Conservation (phyloP, 2,888 invertebrate genomes). For the Meloe dianella region DNA sequence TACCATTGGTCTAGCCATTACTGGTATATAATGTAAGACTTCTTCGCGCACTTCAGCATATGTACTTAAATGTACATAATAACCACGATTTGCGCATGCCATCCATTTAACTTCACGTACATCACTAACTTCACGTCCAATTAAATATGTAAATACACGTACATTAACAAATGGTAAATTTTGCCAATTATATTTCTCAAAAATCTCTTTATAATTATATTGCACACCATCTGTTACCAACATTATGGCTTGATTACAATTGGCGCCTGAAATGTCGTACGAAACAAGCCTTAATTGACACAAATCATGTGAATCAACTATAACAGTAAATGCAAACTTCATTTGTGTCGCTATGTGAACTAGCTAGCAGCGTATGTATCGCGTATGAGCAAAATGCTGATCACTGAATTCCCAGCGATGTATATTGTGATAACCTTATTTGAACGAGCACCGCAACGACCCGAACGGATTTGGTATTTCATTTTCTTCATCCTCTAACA, state of each 20-base stretch:
- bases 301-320: neutral
- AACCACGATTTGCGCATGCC: slow-evolving; percentile 96
- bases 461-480: no score
- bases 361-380: no score
- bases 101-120: slow-evolving; percentile 95
- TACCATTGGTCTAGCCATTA: slow-evolving; percentile 95
- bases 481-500: no score
- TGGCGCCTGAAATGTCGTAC: slow-evolving; percentile 50
- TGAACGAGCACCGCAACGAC: no score
- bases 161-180: slow-evolving; percentile 79
- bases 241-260: slow-evolving; percentile 96
- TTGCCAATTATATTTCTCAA: slow-evolving; percentile 87
- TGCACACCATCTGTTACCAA: slow-evolving; percentile 98
- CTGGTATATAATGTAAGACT: slow-evolving; percentile 93
- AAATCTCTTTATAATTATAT: slow-evolving; percentile 90
- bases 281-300: neutral
- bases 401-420: no score
- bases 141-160: slow-evolving; percentile 96
- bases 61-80: slow-evolving; percentile 95
- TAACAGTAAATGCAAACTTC: neutral
- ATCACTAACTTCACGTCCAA: slow-evolving; percentile 83
- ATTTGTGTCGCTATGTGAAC: no score
- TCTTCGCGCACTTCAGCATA: slow-evolving; percentile 97
- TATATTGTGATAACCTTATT: no score
- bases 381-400: no score